Percentiles rank a stretch among this genome's conserved stretches.
Evolutionary conservation across 2,113 vertebrate species (phyloP).

Genomic region (Uropsilus gracilis): DNA sequence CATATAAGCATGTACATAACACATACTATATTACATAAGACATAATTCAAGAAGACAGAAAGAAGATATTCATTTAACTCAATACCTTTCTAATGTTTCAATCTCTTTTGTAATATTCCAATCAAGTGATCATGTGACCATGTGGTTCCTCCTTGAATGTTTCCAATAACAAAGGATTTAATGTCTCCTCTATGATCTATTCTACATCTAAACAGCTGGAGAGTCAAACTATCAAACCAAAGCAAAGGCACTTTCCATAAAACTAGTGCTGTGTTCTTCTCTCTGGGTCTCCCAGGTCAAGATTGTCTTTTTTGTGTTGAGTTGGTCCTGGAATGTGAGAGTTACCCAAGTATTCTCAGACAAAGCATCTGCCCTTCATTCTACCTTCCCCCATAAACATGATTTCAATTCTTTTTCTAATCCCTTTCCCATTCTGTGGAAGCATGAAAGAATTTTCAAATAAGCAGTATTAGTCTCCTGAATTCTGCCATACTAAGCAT

Average conservation of each 20-base stretch:
- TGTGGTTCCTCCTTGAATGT: background rate
- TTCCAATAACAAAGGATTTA: background rate
- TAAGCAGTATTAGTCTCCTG: background rate
- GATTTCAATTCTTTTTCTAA: background rate
- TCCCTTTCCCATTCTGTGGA: background rate
- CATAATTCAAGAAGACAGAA: background rate
- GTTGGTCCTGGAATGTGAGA: background rate
- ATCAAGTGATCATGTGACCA: background rate
- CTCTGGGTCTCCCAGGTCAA: background rate
- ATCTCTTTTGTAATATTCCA: background rate
- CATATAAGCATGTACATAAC: no score
- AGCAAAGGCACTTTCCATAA: background rate
- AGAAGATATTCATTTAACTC: background rate
- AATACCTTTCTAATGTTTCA: background rate
- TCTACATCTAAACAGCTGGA: background rate
- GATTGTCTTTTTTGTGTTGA: background rate
- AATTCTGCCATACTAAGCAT: background rate
- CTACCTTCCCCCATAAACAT: background rate
- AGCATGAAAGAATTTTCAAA: background rate
- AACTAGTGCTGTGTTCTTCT: background rate
- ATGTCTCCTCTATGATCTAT: background rate
- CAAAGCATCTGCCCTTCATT: background rate
- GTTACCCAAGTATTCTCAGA: background rate
- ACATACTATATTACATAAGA: no score
- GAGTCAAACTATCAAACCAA: background rate